Conservation (phyloP, 2,113 vertebrate genomes). For the Archilochus colubris region DNA sequence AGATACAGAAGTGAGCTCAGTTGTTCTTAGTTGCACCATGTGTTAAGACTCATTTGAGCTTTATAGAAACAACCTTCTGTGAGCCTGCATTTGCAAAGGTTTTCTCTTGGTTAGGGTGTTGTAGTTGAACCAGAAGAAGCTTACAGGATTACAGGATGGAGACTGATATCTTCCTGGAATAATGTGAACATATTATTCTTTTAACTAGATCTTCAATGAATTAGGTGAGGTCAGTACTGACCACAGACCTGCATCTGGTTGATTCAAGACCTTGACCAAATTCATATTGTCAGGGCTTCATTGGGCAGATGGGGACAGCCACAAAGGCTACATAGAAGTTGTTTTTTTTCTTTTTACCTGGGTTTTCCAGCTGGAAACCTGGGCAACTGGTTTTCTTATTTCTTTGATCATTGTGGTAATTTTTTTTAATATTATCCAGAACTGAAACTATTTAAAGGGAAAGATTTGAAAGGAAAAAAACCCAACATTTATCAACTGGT, state of each 20-base stretch:
- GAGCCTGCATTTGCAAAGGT: neutral
- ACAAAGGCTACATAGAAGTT: neutral
- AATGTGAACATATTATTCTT: neutral
- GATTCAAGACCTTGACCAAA: neutral
- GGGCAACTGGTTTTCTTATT: neutral
- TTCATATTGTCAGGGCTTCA: neutral
- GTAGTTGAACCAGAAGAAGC: neutral
- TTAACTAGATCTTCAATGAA: neutral
- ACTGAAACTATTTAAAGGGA: neutral
- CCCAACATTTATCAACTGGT: neutral
- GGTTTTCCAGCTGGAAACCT: neutral
- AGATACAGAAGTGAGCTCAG: neutral
- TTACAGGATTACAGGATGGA: neutral
- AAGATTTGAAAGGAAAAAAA: neutral
- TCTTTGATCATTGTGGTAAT: neutral
- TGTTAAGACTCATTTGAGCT: neutral
- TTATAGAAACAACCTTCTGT: neutral
- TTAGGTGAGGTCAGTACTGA: neutral
- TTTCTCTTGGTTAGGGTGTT: neutral
- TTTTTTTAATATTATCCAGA: neutral
- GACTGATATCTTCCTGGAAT: neutral
- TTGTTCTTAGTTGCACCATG: neutral
- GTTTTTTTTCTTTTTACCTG: neutral
- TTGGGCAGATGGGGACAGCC: neutral
- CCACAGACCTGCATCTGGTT: neutral